Evolutionary conservation across 2,797 vertebrate species (phyloP), one percentile per base, ranked within the genome.

Genomic region (Melanotaenia parkinsoni): DNA sequence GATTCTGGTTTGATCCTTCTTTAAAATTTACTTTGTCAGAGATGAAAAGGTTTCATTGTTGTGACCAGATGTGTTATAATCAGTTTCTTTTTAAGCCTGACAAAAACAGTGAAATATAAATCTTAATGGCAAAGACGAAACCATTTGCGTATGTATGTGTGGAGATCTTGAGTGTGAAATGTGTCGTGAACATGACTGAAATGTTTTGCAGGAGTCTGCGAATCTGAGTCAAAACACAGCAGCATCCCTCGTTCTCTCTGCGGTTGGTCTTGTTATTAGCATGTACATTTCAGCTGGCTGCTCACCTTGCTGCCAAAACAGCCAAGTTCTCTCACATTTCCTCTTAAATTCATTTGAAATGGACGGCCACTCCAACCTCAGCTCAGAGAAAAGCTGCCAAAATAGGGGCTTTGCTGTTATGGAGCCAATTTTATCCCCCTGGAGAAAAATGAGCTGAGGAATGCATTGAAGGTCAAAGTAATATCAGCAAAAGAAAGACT

Each of bases 401-500:
- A 79, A 59, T 14, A 38, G 54, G 64, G 60, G 62, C 58, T 67
- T 40, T 60, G 64, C 79, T 63, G 79, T 82, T 68, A 78, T 38
- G 74, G 62, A 83, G 78, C 80, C 85, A 83, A 77, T 82, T 83
- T 72, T 58, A n/a, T 38, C 76, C 82, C 83, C 80, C 78, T 1
- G 60, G 80, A 91, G 88, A 88, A 79, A 81, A 81, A 76, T 40
- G 70, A 73, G 57, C 51, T 6, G 56, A 62, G 76, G 83, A 84
- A 87, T 60, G 63, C 65, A 79, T 10, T 84, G 92, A 92, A 94
- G 89, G 91, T 92, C 91, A 93, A 74, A 81, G 82, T 58, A 28
- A 84, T 77, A 84, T 83, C 87, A 82, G 86, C 78, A 71, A 71
- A 77, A 84, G 79, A 78, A 78, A 84, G 62, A 81, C 77, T 86